Percentiles rank a stretch among this genome's conserved stretches.
These are phyloP conservation scores for Anser brachyrhynchus DNA, from an alignment of 2,113 vertebrate genomes.

Conservation along the genomic window DNA sequence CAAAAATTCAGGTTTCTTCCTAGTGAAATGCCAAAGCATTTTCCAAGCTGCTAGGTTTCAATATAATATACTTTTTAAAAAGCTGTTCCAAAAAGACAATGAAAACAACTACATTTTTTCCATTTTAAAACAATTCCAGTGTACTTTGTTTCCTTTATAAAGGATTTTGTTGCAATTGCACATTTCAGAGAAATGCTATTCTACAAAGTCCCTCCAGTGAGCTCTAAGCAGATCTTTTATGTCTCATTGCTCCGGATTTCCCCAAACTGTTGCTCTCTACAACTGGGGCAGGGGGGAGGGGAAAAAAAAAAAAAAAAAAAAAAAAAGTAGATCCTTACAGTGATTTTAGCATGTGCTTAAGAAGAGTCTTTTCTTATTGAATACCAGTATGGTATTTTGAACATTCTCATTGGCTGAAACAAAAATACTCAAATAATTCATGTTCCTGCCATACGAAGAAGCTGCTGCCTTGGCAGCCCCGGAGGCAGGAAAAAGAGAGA, in stretches of 20 bases:
- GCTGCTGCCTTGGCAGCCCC: neutral
- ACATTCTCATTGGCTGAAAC: neutral
- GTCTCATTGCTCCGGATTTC: neutral
- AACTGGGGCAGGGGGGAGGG: fast-evolving
- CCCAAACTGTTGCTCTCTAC: neutral
- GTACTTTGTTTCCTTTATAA: neutral
- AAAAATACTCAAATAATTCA: neutral
- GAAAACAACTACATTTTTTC: neutral
- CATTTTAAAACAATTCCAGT: neutral
- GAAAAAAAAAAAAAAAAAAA: neutral
- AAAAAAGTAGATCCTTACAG: neutral
- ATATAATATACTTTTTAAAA: neutral
- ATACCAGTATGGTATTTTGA: neutral
- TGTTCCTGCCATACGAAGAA: neutral
- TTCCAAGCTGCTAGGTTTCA: constrained; percentile 23
- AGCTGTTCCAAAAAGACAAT: neutral
- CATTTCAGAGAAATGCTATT: neutral
- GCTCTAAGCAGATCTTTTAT: neutral
- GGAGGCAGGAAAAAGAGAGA: neutral
- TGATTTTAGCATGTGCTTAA: neutral
- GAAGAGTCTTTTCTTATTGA: neutral
- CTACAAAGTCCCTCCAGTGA: neutral
- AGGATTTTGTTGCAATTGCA: neutral
- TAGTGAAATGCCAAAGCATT: constrained; percentile 15
- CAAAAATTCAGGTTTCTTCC: neutral